Percentiles rank a stretch among this genome's conserved stretches.
phyloP scores from a whole-genome alignment of 2,113 vertebrate species.

The Ciconia stormi region DNA sequence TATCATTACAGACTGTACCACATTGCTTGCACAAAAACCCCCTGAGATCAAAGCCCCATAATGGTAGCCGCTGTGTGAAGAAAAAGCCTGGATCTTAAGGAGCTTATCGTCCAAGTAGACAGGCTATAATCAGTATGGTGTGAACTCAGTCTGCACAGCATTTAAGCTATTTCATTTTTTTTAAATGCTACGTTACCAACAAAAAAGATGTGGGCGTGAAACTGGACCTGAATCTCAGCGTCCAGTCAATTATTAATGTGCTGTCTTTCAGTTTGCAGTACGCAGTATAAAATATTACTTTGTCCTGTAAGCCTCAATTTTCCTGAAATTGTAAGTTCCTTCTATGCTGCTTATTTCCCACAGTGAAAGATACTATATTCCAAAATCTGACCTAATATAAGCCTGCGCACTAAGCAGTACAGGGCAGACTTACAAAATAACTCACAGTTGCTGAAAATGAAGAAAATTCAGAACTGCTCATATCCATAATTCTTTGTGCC shows the following conservation, averaged over 20 bases:
- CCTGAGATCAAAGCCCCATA: background rate
- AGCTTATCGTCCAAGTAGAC: background rate
- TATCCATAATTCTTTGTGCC: background rate
- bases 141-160: background rate
- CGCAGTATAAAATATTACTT: background rate
- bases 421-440: background rate
- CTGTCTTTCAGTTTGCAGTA: background rate
- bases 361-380: background rate
- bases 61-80: background rate
- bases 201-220: background rate
- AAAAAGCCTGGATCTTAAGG: background rate
- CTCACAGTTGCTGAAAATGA: background rate
- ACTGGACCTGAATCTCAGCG: background rate
- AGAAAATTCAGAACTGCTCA: background rate
- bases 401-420: background rate
- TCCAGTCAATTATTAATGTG: background rate
- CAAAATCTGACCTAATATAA: conserved; percentile 1
- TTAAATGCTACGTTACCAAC: background rate
- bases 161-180: background rate
- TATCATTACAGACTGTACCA: background rate
- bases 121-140: background rate
- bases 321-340: background rate
- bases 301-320: background rate
- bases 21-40: background rate
- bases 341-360: background rate